Conservation (phyloP, 2,797 vertebrate species). For the Channa striata region DNA sequence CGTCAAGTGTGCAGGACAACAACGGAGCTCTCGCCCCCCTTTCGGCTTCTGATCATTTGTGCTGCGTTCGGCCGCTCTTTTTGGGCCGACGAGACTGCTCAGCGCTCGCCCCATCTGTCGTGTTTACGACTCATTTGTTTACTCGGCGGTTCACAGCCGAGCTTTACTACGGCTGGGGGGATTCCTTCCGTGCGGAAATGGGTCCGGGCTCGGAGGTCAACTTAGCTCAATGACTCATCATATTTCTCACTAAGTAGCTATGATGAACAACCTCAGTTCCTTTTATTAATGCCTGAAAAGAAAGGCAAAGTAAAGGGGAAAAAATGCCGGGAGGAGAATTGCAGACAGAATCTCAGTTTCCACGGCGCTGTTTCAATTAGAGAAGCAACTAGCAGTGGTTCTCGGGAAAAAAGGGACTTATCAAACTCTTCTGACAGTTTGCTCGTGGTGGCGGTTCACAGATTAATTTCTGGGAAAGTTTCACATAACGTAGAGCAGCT, state of each 20-base stretch:
- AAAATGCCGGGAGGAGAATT: constrained; percentile 1
- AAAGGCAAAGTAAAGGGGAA: constrained; percentile 10
- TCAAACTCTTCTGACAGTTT: not conserved
- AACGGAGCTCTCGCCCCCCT: constrained; percentile 23
- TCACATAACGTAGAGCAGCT: constrained; percentile 36
- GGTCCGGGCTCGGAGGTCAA: constrained; percentile 52
- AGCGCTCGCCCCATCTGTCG: constrained; percentile 73
- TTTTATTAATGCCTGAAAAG: constrained; percentile 23
- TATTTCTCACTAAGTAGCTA: constrained; percentile 50
- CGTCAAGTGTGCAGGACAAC: constrained; percentile 16
- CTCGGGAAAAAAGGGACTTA: not conserved
- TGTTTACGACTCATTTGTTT: constrained; percentile 75
- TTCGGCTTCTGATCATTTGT: constrained; percentile 49
- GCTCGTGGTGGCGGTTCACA: not conserved
- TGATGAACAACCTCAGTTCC: constrained; percentile 41
- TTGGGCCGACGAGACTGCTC: constrained; percentile 63
- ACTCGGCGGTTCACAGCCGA: constrained; percentile 70
- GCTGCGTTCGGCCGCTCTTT: constrained; percentile 46
- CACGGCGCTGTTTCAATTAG: not conserved
- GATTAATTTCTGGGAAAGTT: not conserved
- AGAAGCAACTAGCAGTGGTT: not conserved
- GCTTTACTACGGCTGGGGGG: constrained; percentile 39
- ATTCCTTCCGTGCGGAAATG: constrained; percentile 37
- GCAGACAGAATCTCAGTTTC: not conserved
- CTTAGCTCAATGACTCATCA: constrained; percentile 59